Evolutionary conservation across 2,113 vertebrate genomes (phyloP).

Genomic region (Phasianus colchicus): DNA sequence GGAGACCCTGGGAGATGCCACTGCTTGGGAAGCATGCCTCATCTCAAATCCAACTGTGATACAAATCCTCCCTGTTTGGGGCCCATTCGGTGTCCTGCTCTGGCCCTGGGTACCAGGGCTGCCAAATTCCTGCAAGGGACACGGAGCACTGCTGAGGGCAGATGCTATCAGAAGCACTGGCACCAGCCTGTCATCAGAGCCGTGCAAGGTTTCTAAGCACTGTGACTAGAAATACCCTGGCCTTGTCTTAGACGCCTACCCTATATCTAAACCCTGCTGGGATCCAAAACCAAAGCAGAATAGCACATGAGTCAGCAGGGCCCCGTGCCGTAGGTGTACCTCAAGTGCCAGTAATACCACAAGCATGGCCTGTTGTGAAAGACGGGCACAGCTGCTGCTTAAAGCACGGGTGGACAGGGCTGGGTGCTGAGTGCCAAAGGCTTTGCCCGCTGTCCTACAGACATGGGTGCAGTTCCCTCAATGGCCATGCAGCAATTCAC

Average conservation of each 20-base stretch:
- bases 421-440: not conserved
- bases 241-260: not conserved
- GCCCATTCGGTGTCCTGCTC: not conserved
- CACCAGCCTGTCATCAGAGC: not conserved
- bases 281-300: slow-evolving; percentile 1
- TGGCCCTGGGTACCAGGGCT: not conserved
- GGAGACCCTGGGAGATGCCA: not conserved
- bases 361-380: not conserved
- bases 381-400: not conserved
- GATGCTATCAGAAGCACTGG: not conserved
- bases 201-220: not conserved
- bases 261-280: slow-evolving; percentile 12
- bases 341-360: not conserved
- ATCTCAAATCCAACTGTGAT: not conserved
- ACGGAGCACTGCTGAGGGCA: not conserved
- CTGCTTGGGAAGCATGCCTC: not conserved
- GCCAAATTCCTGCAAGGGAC: not conserved
- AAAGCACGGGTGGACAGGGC: not conserved
- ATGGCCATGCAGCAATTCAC: not conserved
- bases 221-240: slow-evolving; percentile 27
- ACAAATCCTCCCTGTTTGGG: not conserved
- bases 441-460: not conserved
- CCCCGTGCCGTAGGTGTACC: not conserved
- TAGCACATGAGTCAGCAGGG: not conserved
- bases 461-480: not conserved